Evolutionary conservation across 1,140 invertebrate species (phyloP), one percentile per base, ranked within the genome.

Genomic region (Pogonognathellus flavescens): DNA sequence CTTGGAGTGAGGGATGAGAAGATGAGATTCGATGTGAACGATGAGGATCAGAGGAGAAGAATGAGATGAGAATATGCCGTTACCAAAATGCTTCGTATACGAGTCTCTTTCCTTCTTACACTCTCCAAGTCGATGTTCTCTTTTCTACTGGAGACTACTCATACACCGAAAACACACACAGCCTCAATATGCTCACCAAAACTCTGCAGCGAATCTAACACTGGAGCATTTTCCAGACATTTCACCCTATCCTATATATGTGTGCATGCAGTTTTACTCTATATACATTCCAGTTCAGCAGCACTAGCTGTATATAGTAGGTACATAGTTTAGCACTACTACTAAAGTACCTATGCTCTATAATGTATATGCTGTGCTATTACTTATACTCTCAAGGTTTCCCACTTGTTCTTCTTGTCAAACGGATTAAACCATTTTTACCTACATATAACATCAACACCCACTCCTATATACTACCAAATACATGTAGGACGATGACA

Each of bases 11-110:
- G 70, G 70, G 70, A 76, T 76, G 70, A 76, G 70, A 76, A 76
- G 70, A 76, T 76, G 70, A 76, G 70, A 76, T 76, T 76, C 70
- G 70, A 76, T 76, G 70, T 76, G 70, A 76, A 76, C 70, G 70
- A 76, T 76, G 70, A 76, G 70, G 70, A 76, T 76, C 70, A 76
- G 70, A 76, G 70, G 41, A 76, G 70, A 76, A 76, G 70, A 76
- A 76, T 76, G 70, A 76, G 70, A 76, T 76, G 70, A 76, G 70
- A 76, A 76, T 76, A 31, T 76, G 70, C 70, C 70, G 25, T 76
- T 76, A 31, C 70, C 70, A 25, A n/a, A n/a, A 9, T 22, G 8
- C 22, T 41, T 49, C 70, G 31, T 76, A 25, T 50, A 76, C 70
- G n/a, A 31, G 31, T 76, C 66, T 25, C 66, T 10, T 70, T 70